Conservation (phyloP, 2,888 invertebrate genomes). For the Tanypteryx hageni region DNA sequence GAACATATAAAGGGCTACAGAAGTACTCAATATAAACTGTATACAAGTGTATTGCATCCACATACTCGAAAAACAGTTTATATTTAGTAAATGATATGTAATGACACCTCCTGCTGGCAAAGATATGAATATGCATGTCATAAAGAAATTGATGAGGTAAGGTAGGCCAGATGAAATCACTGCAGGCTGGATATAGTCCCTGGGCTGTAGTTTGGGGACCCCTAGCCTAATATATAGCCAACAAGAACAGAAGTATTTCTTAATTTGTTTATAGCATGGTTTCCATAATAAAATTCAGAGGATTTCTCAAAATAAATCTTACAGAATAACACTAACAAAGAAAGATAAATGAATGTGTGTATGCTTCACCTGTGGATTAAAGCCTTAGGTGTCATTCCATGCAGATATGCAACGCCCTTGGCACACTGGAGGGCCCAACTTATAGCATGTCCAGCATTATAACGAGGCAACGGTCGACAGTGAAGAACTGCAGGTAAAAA, state of each 20-base stretch:
- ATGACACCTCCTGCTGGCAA: too few relatives aligned
- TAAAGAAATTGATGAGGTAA: too few relatives aligned
- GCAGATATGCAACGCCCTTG: slow-evolving; percentile 95
- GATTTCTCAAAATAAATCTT: background rate
- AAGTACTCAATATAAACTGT: too few relatives aligned
- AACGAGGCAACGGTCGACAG: slow-evolving; percentile 86
- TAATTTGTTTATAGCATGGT: background rate
- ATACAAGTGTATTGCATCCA: too few relatives aligned
- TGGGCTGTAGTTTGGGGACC: too few relatives aligned
- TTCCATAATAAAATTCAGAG: background rate
- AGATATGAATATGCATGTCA: too few relatives aligned
- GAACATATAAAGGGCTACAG: too few relatives aligned
- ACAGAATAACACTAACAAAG: too few relatives aligned
- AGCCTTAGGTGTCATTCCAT: slow-evolving; percentile 95
- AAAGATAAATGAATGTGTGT: background rate
- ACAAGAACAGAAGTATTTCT: background rate
- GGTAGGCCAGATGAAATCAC: too few relatives aligned
- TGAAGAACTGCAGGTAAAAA: slow-evolving; percentile 83
- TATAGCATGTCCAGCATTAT: slow-evolving; percentile 95
- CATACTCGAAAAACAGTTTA: too few relatives aligned
- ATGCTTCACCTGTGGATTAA: slow-evolving; percentile 88
- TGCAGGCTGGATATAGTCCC: too few relatives aligned
- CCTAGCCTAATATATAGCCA: background rate
- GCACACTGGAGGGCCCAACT: slow-evolving; percentile 98
- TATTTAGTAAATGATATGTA: too few relatives aligned